Evolutionary conservation across 2,888 invertebrate species (phyloP).

Genomic region (Hylaea fasciaria): DNA sequence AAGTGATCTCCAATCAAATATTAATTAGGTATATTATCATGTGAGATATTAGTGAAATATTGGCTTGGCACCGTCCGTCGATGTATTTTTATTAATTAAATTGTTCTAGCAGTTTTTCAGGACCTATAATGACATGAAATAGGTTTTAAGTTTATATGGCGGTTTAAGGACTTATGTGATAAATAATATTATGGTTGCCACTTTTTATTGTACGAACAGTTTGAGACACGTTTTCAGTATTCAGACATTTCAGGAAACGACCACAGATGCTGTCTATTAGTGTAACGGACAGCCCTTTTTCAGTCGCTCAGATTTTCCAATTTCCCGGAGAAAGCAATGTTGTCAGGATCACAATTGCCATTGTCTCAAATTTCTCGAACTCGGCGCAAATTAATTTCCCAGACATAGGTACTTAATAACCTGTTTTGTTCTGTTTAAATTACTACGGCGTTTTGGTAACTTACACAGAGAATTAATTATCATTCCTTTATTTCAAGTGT

Average conservation of each 20-base stretch:
- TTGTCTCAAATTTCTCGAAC: constrained; percentile 5
- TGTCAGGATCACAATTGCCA: constrained; percentile 19
- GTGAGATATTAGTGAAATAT: too few relatives aligned
- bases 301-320: constrained; percentile 26
- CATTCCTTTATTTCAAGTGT: constrained; percentile 3
- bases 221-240: constrained; percentile 8
- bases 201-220: neutral
- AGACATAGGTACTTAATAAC: constrained; percentile 30
- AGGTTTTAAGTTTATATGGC: too few relatives aligned
- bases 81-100: too few relatives aligned
- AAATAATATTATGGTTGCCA: too few relatives aligned
- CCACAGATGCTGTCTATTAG: constrained; percentile 48
- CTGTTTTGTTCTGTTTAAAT: constrained; percentile 16
- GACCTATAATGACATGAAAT: too few relatives aligned
- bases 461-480: constrained; percentile 8
- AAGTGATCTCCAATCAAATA: too few relatives aligned
- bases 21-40: too few relatives aligned
- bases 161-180: too few relatives aligned
- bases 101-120: too few relatives aligned
- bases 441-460: constrained; percentile 12
- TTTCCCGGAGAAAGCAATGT: constrained; percentile 38
- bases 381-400: constrained; percentile 41
- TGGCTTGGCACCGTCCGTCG: too few relatives aligned
- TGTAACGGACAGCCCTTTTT: constrained; percentile 45
- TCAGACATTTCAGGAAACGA: constrained; percentile 46